Evolutionary conservation across 2,888 invertebrate genomes (phyloP).

Genomic region (Didymodactylos carnosus): DNA sequence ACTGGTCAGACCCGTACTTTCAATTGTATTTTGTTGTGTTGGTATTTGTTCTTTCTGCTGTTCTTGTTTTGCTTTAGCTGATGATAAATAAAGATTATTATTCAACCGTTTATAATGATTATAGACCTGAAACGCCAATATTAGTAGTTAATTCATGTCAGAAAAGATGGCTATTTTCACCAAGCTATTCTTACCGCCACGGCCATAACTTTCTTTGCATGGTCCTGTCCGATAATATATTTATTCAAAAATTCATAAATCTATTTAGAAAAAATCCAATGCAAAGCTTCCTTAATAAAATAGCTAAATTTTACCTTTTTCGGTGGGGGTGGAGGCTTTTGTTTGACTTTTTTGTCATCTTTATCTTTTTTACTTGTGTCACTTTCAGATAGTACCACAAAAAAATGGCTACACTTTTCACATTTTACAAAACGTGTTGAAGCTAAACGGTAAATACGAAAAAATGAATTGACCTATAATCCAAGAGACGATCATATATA

Average conservation of each 20-base stretch:
- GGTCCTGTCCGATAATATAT: slow-evolving; percentile 88
- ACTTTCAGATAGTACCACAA: slow-evolving; percentile 68
- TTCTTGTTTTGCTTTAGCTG: slow-evolving; percentile 6
- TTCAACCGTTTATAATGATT: slow-evolving; percentile 95
- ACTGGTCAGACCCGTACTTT: not conserved
- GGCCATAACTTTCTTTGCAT: slow-evolving; percentile 85
- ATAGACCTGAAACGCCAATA: no score
- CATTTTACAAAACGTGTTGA: slow-evolving; percentile 90
- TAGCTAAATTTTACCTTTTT: not conserved
- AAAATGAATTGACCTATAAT: slow-evolving; percentile 16
- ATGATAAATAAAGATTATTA: slow-evolving; percentile 49
- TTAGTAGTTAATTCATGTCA: no score
- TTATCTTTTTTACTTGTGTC: not conserved
- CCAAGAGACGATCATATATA: not conserved
- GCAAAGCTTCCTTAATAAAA: not conserved
- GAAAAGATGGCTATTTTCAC: no score
- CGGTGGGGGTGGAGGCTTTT: slow-evolving; percentile 3
- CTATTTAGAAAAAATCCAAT: slow-evolving; percentile 20
- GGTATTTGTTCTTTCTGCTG: no score
- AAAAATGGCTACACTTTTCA: slow-evolving; percentile 92
- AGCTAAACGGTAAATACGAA: slow-evolving; percentile 32
- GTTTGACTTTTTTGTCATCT: not conserved
- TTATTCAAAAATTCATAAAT: slow-evolving; percentile 86
- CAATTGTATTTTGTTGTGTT: not conserved
- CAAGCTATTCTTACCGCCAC: no score